Evolutionary conservation across 37 sponge, comb jelly and placozoan genomes (phyloP).

Genomic region (Cliona cf. orientalis): DNA sequence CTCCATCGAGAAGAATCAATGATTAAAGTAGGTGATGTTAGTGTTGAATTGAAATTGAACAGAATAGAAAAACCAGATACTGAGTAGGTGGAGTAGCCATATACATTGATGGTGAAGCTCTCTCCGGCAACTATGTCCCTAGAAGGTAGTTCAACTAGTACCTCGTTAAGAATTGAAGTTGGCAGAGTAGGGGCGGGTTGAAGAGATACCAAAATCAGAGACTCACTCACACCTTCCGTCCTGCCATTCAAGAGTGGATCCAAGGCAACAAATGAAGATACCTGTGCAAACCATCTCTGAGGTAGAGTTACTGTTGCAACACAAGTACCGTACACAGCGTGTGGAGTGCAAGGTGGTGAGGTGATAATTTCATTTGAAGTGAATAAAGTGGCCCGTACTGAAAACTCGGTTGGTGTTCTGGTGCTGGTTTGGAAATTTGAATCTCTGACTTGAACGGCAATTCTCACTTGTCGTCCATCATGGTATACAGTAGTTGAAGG

Average conservation of each 20-base stretch:
- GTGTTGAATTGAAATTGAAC: conserved; percentile 3
- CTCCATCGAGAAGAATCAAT: conserved; percentile 30
- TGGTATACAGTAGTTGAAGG: conserved; percentile 20
- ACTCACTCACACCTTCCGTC: background rate
- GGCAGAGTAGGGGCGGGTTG: conserved; percentile 5
- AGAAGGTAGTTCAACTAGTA: conserved; percentile 50
- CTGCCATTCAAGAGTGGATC: background rate
- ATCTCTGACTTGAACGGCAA: conserved; percentile 36
- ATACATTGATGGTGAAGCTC: conserved; percentile 34
- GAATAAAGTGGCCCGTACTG: background rate
- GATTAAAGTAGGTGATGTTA: background rate
- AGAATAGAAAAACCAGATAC: conserved; percentile 44
- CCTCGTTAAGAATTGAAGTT: conserved; percentile 11
- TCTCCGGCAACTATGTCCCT: conserved; percentile 45
- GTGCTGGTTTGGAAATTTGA: background rate
- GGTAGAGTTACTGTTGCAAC: conserved; percentile 43
- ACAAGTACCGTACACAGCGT: conserved; percentile 52
- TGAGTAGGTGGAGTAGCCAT: conserved; percentile 33
- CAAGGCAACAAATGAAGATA: background rate
- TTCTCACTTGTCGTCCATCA: background rate
- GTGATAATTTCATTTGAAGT: background rate
- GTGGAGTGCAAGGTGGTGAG: conserved; percentile 25
- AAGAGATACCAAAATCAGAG: background rate
- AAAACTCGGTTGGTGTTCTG: background rate
- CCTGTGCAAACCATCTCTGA: conserved; percentile 28